phyloP scores from a whole-genome alignment of 1,140 invertebrate genomes.

The Nylanderia fulva region DNA sequence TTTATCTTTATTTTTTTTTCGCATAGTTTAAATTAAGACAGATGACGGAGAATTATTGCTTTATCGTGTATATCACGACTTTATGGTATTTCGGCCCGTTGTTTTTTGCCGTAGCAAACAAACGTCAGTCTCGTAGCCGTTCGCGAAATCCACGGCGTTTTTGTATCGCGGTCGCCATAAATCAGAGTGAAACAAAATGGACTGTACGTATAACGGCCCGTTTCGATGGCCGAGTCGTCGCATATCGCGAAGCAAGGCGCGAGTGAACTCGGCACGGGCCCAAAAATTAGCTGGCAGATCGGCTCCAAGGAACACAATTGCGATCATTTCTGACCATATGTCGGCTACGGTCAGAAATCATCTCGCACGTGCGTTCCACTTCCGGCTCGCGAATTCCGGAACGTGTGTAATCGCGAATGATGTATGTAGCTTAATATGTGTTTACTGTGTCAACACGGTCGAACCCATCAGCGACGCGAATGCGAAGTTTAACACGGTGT shows the following conservation, averaged over 20 bases:
- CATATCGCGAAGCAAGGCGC: slow-evolving; percentile 51
- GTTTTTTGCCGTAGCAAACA: slow-evolving; percentile 34
- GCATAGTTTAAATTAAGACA: slow-evolving; percentile 4
- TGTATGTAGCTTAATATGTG: slow-evolving; percentile 47
- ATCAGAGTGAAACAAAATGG: slow-evolving; percentile 64
- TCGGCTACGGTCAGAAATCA: slow-evolving; percentile 37
- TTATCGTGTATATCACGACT: slow-evolving; percentile 34
- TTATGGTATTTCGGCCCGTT: slow-evolving; percentile 40
- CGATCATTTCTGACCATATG: slow-evolving; percentile 64
- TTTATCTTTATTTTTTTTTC: neutral
- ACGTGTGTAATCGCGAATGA: slow-evolving; percentile 38
- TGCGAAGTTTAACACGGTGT: slow-evolving; percentile 29
- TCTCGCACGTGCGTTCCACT: slow-evolving; percentile 57
- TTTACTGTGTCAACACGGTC: slow-evolving; percentile 49
- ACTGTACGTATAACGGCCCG: slow-evolving; percentile 59
- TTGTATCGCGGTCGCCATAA: slow-evolving; percentile 62
- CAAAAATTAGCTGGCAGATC: slow-evolving; percentile 73
- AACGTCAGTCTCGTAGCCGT: slow-evolving; percentile 35
- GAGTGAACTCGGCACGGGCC: slow-evolving; percentile 68
- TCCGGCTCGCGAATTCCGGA: slow-evolving; percentile 25
- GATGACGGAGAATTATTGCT: slow-evolving; percentile 35
- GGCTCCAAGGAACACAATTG: slow-evolving; percentile 56
- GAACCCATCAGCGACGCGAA: slow-evolving; percentile 12
- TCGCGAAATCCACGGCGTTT: slow-evolving; percentile 43
- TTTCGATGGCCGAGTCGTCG: slow-evolving; percentile 59